Percentiles rank a stretch among this genome's conserved stretches.
Evolutionary conservation across 2,888 invertebrate species (phyloP).

Genomic region (Parnassius orleans): DNA sequence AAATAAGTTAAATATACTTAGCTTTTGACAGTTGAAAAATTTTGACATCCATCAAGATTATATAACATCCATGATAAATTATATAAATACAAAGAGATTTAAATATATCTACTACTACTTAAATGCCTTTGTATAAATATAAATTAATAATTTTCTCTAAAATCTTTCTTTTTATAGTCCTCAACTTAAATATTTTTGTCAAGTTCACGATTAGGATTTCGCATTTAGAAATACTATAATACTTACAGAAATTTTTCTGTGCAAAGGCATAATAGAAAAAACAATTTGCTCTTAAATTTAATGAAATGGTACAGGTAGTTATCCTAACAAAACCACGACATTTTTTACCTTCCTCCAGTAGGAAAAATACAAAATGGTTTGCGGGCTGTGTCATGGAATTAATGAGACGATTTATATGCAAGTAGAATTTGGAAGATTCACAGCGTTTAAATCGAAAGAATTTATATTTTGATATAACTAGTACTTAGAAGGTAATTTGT

Average conservation of each 20-base stretch:
- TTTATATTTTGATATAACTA: slow-evolving; percentile 48
- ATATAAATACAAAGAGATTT: no score
- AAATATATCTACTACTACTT: no score
- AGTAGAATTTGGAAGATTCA: slow-evolving; percentile 43
- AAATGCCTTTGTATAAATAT: no score
- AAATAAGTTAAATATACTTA: no score
- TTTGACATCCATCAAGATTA: no score
- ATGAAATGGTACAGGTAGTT: slow-evolving; percentile 19
- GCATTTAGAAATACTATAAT: no score
- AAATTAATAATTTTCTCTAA: no score
- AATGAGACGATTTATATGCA: slow-evolving; percentile 65
- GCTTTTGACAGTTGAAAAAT: no score
- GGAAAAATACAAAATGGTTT: slow-evolving; percentile 43
- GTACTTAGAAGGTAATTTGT: not conserved
- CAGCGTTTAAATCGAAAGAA: slow-evolving; percentile 55
- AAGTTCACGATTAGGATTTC: no score
- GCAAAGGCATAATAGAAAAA: not conserved
- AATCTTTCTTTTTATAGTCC: no score
- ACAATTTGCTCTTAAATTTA: slow-evolving; percentile 2
- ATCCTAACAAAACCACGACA: slow-evolving; percentile 33
- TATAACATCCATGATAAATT: no score
- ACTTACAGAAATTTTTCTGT: not conserved
- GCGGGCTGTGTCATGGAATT: slow-evolving; percentile 55
- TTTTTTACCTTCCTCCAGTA: slow-evolving; percentile 29
- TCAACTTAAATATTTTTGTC: no score